Percentiles rank a stretch among this genome's conserved stretches.
Evolutionary conservation across 2,113 vertebrate species (phyloP).

Genomic region (Carassius carassius): DNA sequence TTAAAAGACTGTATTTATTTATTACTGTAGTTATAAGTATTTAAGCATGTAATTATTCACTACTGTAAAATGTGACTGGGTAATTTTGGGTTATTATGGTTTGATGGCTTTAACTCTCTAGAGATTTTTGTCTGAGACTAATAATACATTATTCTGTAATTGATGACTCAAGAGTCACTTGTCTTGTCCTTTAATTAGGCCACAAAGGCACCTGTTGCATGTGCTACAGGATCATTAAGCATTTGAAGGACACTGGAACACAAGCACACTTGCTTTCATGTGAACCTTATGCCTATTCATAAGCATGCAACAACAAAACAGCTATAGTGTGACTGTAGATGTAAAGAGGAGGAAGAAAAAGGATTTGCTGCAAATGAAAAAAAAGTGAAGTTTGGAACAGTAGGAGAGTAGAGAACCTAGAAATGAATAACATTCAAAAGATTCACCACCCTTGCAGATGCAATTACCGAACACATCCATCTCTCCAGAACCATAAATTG

Average conservation of each 20-base stretch:
- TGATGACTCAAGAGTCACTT: conserved; percentile 17
- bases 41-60: not conserved
- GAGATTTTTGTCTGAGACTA: not conserved
- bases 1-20: not conserved
- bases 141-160: conserved; percentile 25
- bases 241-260: no score
- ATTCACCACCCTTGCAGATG: not conserved
- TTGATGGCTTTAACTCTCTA: not conserved
- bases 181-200: conserved; percentile 22
- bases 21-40: not conserved
- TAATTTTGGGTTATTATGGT: not conserved
- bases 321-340: not conserved
- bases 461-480: conserved; percentile 7
- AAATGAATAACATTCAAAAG: no score
- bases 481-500: not conserved
- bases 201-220: conserved; percentile 23
- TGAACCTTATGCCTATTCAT: conserved; percentile 17
- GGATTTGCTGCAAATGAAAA: not conserved
- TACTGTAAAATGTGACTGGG: not conserved
- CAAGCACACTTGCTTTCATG: conserved; percentile 28
- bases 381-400: no score
- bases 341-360: not conserved
- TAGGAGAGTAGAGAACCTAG: not conserved
- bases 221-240: conserved; percentile 18
- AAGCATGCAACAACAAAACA: conserved; percentile 6